These are phyloP conservation scores for Amphiprion ocellaris DNA, from an alignment of 2,113 vertebrate species.

Conservation along the genomic window DNA sequence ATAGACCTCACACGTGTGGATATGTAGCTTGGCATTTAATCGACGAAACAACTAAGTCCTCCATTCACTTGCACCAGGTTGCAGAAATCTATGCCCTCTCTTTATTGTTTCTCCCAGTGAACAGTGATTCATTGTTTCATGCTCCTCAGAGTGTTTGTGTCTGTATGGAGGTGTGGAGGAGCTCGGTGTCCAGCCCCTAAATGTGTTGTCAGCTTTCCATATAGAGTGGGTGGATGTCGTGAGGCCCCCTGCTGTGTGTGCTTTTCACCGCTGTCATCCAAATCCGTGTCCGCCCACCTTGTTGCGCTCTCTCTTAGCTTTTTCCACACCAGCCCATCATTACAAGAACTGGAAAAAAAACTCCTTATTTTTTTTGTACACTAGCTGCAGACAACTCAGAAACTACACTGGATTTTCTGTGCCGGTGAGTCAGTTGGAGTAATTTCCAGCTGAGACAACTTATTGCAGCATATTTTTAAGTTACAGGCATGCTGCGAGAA, in stretches of 20 bases:
- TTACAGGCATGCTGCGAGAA: background rate
- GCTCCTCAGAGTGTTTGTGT: background rate
- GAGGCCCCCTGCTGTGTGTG: constrained; percentile 60
- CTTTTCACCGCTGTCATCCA: constrained; percentile 60
- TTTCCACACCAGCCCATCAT: constrained; percentile 45
- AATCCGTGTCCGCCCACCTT: constrained; percentile 63
- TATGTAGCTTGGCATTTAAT: background rate
- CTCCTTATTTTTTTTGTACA: background rate
- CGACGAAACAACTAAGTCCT: constrained; percentile 4
- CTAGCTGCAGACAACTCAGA: constrained; percentile 14
- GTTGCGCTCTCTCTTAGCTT: constrained; percentile 21
- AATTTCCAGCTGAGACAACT: background rate
- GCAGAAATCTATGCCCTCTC: constrained; percentile 19
- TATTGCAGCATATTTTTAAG: background rate
- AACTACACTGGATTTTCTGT: constrained; percentile 10
- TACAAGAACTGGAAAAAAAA: constrained; percentile 24
- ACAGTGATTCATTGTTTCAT: constrained; percentile 48
- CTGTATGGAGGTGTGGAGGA: constrained; percentile 29
- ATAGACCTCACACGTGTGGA: constrained; percentile 19
- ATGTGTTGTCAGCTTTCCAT: constrained; percentile 53
- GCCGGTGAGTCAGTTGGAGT: constrained; percentile 14
- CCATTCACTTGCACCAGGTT: background rate
- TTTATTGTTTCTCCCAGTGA: constrained; percentile 27
- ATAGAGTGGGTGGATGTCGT: constrained; percentile 75
- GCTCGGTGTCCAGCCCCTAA: constrained; percentile 42